Conservation (phyloP, 2,113 vertebrate species). For the Hypomesus transpacificus region DNA sequence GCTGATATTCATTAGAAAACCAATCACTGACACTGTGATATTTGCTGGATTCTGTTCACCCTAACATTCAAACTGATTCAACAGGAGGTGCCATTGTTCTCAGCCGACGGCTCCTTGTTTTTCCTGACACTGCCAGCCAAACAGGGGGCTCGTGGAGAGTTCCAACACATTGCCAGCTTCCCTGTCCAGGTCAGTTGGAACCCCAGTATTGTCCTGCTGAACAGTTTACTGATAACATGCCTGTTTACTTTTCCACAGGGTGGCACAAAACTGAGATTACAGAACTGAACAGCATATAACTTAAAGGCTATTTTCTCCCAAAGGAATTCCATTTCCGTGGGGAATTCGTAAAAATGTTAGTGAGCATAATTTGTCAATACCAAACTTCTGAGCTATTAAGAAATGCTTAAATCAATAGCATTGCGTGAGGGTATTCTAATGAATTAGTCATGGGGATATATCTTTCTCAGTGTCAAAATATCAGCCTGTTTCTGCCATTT, state of each 20-base stretch:
- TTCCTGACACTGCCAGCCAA: conserved; percentile 75
- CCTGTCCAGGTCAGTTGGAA: conserved; percentile 68
- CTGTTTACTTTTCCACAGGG: conserved; percentile 10
- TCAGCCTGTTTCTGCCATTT: conserved; percentile 12
- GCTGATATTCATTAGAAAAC: no score
- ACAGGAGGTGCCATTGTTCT: conserved; percentile 74
- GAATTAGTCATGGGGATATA: no score
- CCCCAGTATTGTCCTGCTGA: neutral
- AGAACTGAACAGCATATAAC: conserved; percentile 4
- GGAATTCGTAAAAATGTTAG: no score
- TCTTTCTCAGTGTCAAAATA: neutral
- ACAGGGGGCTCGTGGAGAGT: conserved; percentile 77
- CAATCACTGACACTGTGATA: neutral
- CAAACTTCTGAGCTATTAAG: no score
- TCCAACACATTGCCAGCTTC: conserved; percentile 72
- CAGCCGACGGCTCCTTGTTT: conserved; percentile 66
- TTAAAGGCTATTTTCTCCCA: neutral
- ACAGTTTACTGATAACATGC: neutral
- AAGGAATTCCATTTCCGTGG: no score
- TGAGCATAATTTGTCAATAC: no score
- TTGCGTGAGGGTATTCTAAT: no score
- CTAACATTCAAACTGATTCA: neutral
- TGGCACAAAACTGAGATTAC: conserved; percentile 20
- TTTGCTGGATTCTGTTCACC: conserved; percentile 23
- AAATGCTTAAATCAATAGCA: no score